These are phyloP conservation scores for Lasioglossum malachurum DNA, from an alignment of 2,888 invertebrate species.

Conservation along the genomic window DNA sequence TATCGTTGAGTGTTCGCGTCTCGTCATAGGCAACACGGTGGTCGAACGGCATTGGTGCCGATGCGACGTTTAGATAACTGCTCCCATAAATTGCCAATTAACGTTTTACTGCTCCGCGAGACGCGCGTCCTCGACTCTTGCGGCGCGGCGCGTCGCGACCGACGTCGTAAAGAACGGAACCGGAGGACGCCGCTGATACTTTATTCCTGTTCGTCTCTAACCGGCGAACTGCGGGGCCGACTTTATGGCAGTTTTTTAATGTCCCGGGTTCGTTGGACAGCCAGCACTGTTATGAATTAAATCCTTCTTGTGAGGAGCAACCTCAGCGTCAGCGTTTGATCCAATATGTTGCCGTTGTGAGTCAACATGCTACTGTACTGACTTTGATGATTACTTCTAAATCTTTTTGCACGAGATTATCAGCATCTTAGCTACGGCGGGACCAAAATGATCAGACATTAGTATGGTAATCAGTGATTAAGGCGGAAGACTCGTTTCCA, in stretches of 20 bases:
- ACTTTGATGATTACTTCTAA: neutral
- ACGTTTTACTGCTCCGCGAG: constrained; percentile 52
- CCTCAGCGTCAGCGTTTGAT: neutral
- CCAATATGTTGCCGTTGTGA: neutral
- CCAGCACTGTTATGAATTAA: neutral
- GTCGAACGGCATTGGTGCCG: constrained; percentile 23
- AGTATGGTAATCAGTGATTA: neutral
- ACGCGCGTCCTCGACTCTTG: constrained; percentile 40
- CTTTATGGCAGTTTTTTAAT: constrained; percentile 43
- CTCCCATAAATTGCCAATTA: constrained; percentile 70
- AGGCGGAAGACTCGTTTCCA: no score
- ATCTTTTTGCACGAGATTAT: neutral
- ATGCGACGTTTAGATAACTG: constrained; percentile 59
- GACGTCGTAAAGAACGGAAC: constrained; percentile 57
- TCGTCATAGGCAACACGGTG: neutral
- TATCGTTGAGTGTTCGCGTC: neutral
- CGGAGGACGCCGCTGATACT: constrained; percentile 19
- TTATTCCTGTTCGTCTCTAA: constrained; percentile 45
- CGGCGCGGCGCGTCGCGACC: neutral
- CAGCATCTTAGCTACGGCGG: neutral
- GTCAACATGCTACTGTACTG: neutral
- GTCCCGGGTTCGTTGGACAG: neutral
- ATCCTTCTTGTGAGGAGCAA: neutral
- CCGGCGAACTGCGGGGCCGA: constrained; percentile 28
- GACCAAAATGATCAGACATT: no score